Conservation (phyloP, 2,888 invertebrate genomes). For the Lymantria dispar region DNA sequence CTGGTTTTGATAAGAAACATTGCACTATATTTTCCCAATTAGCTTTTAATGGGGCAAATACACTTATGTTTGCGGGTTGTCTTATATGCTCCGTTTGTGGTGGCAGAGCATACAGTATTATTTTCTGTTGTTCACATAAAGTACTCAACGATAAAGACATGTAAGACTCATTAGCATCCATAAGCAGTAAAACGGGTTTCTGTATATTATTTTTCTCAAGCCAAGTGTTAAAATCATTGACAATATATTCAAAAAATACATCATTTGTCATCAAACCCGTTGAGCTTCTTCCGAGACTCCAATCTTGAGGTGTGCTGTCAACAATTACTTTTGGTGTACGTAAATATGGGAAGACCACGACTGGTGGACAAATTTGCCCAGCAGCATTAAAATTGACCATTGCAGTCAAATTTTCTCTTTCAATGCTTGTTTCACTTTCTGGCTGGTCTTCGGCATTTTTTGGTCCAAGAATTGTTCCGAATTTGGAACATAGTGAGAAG, state of each 20-base stretch:
- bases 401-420: conserved; percentile 41
- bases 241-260: conserved; percentile 34
- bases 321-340: conserved; percentile 17
- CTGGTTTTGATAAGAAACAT: conserved; percentile 14
- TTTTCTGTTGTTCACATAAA: conserved; percentile 20
- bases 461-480: no score
- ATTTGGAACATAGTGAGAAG: no score
- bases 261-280: conserved; percentile 12
- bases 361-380: conserved; percentile 22
- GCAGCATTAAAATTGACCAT: conserved; percentile 29
- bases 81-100: conserved; percentile 36
- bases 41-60: conserved; percentile 25
- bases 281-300: conserved; percentile 28
- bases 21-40: conserved; percentile 18
- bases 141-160: conserved; percentile 26
- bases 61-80: conserved; percentile 34
- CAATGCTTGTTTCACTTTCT: conserved; percentile 25
- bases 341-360: conserved; percentile 28
- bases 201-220: conserved; percentile 19
- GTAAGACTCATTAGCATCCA: conserved; percentile 36
- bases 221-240: conserved; percentile 31
- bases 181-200: conserved; percentile 27
- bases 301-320: conserved; percentile 25
- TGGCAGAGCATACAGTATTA: conserved; percentile 32
- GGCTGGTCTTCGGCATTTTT: not conserved